Evolutionary conservation across 2,113 vertebrate species (phyloP), one percentile per base, ranked within the genome.

Genomic region (Podarcis muralis): DNA sequence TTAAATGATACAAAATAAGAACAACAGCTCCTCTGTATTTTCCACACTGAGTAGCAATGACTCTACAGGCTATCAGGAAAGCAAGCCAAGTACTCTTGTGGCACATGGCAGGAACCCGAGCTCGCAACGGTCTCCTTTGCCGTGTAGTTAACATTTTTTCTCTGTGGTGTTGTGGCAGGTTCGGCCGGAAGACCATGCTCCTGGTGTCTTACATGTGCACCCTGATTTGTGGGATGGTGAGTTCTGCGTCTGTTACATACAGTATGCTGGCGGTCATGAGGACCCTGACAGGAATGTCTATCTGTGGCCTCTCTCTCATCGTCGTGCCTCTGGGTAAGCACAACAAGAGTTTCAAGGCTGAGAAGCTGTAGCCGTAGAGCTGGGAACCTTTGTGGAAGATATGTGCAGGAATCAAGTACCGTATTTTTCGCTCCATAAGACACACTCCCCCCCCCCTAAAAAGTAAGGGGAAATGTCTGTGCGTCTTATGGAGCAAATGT

Each of bases 301-400:
- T 98, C 83, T 96, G 97, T 37, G 98, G 97, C 18, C 95, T 98
- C 88, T 97, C 96, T n/a, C 96, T 98, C 91, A 97, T 97, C 25
- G 95, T 96, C 16, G 48, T 91, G 4, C 96, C 96, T 1, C 95
- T 98, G 5, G 96, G 98, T 98, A 90, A 94, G 94, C 82, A 32
- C 40, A 53, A 23, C 3, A 4, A 35, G 62, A 57, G 11, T 66
- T 25, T 12, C 59, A 78, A 57, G 74, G 35, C 35, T 37, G n/a
- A 77, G 43, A 83, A 5, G 20, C 15, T 32, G 57, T 4, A 25
- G 5, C 8, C 48, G 27, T 25, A 57, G 11, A 87, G 6, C 6
- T 9, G 59, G 48, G 37, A 72, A 74, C 35, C 5, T 37, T 37
- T 59, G 68, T 27, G 30, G 53, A 81, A 16, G 4, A n/a, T 3